Evolutionary conservation across 1,140 invertebrate genomes (phyloP).

Genomic region (Asbolus verrucosus): DNA sequence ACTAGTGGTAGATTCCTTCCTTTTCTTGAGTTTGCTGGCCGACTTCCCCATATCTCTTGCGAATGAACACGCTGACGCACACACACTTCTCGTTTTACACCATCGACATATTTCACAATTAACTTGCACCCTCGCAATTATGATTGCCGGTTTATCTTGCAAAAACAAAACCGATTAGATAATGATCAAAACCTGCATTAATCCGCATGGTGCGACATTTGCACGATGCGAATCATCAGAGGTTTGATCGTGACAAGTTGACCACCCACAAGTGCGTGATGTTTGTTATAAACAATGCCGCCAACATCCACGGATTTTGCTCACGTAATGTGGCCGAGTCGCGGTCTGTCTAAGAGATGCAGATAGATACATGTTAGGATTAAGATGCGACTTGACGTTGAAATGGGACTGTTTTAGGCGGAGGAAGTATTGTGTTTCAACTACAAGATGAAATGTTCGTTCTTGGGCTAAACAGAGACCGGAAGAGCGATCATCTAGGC

Average conservation of each 20-base stretch:
- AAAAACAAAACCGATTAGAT: slow-evolving; percentile 9
- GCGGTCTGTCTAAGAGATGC: slow-evolving; percentile 9
- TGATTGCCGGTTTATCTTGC: neutral
- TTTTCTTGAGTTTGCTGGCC: slow-evolving; percentile 59
- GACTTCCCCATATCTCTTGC: slow-evolving; percentile 57
- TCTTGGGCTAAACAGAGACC: slow-evolving; percentile 5
- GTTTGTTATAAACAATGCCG: slow-evolving; percentile 43
- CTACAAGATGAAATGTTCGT: slow-evolving; percentile 20
- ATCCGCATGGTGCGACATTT: neutral
- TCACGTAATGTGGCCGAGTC: slow-evolving; percentile 34
- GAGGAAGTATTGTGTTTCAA: slow-evolving; percentile 39
- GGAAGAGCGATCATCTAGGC: slow-evolving; percentile 17
- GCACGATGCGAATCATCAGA: slow-evolving; percentile 8
- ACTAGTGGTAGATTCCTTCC: slow-evolving; percentile 28
- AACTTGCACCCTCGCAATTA: slow-evolving; percentile 16
- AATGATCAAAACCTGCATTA: slow-evolving; percentile 4
- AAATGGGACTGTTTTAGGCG: slow-evolving; percentile 23
- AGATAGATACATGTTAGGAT: slow-evolving; percentile 4
- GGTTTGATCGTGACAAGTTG: slow-evolving; percentile 31
- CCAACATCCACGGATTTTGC: slow-evolving; percentile 27
- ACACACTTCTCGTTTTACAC: slow-evolving; percentile 5
- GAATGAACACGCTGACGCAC: neutral
- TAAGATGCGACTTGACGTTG: slow-evolving; percentile 28
- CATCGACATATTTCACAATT: neutral
- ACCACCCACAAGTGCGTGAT: slow-evolving; percentile 37